These are phyloP conservation scores for Gobiocypris rarus DNA, from an alignment of 2,113 vertebrate species.

Conservation along the genomic window DNA sequence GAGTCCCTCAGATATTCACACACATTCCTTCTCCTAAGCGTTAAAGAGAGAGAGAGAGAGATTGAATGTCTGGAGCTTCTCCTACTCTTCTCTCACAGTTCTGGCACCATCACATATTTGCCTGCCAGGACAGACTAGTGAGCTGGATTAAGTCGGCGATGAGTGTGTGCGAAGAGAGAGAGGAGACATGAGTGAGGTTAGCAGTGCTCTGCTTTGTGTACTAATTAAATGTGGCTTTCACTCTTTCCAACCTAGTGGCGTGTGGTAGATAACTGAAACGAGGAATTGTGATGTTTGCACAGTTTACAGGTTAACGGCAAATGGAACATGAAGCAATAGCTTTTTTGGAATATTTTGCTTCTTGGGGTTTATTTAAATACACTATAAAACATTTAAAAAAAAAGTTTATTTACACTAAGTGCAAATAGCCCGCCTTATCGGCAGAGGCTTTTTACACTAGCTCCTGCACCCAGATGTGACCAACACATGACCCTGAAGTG, in stretches of 20 bases:
- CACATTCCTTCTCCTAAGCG: slow-evolving; percentile 44
- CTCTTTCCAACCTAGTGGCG: neutral
- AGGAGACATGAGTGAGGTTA: slow-evolving; percentile 18
- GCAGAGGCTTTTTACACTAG: too few species aligned
- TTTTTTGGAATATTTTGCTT: neutral
- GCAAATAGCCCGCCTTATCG: too few species aligned
- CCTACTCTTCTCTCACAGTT: slow-evolving; percentile 50
- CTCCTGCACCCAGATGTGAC: too few species aligned
- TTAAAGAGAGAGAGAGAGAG: slow-evolving; percentile 53
- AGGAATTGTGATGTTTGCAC: neutral
- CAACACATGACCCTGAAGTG: too few species aligned
- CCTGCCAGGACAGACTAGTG: slow-evolving; percentile 54
- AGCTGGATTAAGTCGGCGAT: slow-evolving; percentile 54
- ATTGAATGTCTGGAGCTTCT: slow-evolving; percentile 64
- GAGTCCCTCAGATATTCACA: slow-evolving; percentile 8
- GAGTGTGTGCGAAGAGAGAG: slow-evolving; percentile 32
- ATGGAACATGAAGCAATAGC: neutral
- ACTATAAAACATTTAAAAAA: too few species aligned
- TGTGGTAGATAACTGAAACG: neutral
- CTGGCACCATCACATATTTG: slow-evolving; percentile 46
- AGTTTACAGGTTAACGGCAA: neutral
- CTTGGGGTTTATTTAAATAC: too few species aligned
- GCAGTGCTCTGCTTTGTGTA: slow-evolving; percentile 27
- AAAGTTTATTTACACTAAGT: too few species aligned
- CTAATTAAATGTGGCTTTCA: slow-evolving; percentile 29